These are phyloP conservation scores for Subanguina moxae DNA, from an alignment of 1,140 invertebrate genomes.

Conservation along the genomic window DNA sequence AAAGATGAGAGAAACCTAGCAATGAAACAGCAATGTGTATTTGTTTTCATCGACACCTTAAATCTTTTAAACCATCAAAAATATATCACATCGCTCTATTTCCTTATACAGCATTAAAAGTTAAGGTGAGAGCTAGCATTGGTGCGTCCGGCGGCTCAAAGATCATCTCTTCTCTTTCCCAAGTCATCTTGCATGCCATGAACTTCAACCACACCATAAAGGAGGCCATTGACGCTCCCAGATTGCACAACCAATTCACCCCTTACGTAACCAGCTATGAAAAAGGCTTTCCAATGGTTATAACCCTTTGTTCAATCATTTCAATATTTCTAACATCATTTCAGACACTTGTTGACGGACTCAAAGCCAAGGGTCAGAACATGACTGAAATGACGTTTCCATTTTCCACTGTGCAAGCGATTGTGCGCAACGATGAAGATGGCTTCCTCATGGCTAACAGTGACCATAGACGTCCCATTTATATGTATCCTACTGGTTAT, in stretches of 20 bases:
- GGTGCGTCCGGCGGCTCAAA: conserved; percentile 84
- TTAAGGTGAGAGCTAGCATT: conserved; percentile 66
- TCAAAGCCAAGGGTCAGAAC: conserved; percentile 38
- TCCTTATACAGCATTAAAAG: too few species aligned
- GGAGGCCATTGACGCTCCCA: conserved; percentile 75
- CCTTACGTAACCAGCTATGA: conserved; percentile 78
- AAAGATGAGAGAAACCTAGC: too few species aligned
- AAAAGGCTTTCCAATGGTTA: conserved; percentile 69
- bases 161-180: conserved; percentile 77
- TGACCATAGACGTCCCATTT: conserved; percentile 35
- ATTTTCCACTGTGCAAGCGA: conserved; percentile 44
- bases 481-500: conserved; percentile 48
- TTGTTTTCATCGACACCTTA: too few species aligned
- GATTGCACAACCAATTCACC: conserved; percentile 85
- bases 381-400: conserved; percentile 23
- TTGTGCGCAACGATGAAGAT: conserved; percentile 24
- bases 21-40: too few species aligned
- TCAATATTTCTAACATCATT: conserved; percentile 5
- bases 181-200: conserved; percentile 72
- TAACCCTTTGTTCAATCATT: background rate
- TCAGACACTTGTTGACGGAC: conserved; percentile 31
- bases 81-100: too few species aligned
- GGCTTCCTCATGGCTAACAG: conserved; percentile 29
- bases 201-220: conserved; percentile 81
- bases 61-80: too few species aligned